Conservation (phyloP, 2,888 invertebrate genomes). For the Caenorhabditis sulstoni region DNA sequence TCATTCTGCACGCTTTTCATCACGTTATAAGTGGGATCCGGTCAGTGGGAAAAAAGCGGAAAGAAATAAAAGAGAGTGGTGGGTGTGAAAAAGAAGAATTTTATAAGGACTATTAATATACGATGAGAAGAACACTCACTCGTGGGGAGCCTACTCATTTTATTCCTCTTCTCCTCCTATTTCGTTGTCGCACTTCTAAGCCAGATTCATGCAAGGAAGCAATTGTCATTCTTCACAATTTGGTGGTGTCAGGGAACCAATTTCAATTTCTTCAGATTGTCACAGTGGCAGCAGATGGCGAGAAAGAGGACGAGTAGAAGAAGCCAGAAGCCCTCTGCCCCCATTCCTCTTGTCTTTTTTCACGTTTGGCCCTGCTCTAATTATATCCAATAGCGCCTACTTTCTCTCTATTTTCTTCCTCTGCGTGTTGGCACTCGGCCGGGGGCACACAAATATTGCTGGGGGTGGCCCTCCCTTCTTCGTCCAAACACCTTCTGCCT, state of each 20-base stretch:
- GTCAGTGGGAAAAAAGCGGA: conserved; percentile 1
- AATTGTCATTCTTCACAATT: too few relatives aligned
- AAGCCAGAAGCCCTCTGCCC: conserved; percentile 14
- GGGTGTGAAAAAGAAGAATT: conserved; percentile 40
- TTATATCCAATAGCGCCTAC: conserved; percentile 55
- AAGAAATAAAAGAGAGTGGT: conserved; percentile 1
- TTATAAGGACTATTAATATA: conserved; percentile 41
- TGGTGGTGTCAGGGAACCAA: too few relatives aligned
- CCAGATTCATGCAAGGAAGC: too few relatives aligned
- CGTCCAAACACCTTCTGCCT: conserved; percentile 24
- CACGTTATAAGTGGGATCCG: background rate
- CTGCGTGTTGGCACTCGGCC: conserved; percentile 29
- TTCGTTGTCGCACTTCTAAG: background rate
- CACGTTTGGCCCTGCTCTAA: conserved; percentile 50
- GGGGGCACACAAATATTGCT: conserved; percentile 21
- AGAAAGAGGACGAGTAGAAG: conserved; percentile 28
- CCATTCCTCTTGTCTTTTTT: conserved; percentile 35
- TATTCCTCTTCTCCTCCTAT: background rate
- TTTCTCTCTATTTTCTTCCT: conserved; percentile 16
- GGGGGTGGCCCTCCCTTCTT: conserved; percentile 6
- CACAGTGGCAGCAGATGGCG: conserved; percentile 14
- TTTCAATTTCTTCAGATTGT: too few relatives aligned
- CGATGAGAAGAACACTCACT: conserved; percentile 32
- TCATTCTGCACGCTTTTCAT: conserved; percentile 2
- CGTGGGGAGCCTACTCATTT: background rate